A percentile compares a stretch with the other conserved stretches of the same genome.
phyloP scores from a whole-genome alignment of 2,797 vertebrate species.

The Mormyrus proboscirostris region DNA sequence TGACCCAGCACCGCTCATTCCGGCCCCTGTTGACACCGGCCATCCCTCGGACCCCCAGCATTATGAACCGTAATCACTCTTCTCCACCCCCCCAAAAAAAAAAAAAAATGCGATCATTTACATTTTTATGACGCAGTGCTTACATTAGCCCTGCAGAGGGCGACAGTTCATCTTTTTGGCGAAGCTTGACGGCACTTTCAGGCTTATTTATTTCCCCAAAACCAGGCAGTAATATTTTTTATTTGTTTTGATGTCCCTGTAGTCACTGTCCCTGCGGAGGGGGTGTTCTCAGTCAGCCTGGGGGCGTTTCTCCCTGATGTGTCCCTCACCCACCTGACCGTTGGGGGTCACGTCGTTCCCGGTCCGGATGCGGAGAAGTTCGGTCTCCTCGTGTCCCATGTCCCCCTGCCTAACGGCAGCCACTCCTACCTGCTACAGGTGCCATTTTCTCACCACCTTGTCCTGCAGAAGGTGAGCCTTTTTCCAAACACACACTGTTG shows the following conservation, averaged over 20 bases:
- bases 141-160: not conserved
- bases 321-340: slow-evolving; percentile 50
- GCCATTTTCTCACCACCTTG: slow-evolving; percentile 50
- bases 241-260: not conserved
- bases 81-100: not conserved
- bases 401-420: slow-evolving; percentile 48
- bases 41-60: slow-evolving; percentile 32
- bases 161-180: not conserved
- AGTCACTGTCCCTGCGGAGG: slow-evolving; percentile 39
- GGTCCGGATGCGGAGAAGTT: slow-evolving; percentile 37
- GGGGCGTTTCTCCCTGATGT: slow-evolving; percentile 60
- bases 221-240: not conserved
- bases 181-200: not conserved
- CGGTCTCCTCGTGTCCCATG: slow-evolving; percentile 46
- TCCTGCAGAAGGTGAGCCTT: slow-evolving; percentile 49
- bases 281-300: slow-evolving; percentile 52
- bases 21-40: slow-evolving; percentile 39
- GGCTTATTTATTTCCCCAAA: not conserved
- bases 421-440: slow-evolving; percentile 55
- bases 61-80: slow-evolving; percentile 41
- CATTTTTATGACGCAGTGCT: not conserved
- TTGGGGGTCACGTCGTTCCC: slow-evolving; percentile 49
- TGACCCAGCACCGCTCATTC: slow-evolving; percentile 50
- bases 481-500: not conserved
- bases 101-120: not conserved